These are phyloP conservation scores for Galemys pyrenaicus DNA, from an alignment of 2,113 vertebrate genomes.

Conservation along the genomic window DNA sequence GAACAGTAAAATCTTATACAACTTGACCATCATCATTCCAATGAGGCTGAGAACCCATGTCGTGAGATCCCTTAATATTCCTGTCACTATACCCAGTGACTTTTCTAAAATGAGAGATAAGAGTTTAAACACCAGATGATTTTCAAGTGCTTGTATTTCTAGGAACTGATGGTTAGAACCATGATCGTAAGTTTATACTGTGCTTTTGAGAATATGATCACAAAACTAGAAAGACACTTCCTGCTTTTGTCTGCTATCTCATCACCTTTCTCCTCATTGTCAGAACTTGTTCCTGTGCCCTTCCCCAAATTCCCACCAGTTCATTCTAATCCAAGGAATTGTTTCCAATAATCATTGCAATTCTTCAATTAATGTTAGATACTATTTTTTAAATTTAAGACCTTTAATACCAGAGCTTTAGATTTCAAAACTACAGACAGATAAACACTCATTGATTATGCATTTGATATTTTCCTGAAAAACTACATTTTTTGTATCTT, in stretches of 20 bases:
- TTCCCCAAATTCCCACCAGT: not conserved
- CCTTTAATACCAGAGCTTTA: slow-evolving; percentile 1
- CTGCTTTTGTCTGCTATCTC: not conserved
- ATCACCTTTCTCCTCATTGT: not conserved
- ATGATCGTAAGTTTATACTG: not conserved
- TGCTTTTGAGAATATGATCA: not conserved
- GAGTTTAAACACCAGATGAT: not conserved
- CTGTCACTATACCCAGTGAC: not conserved
- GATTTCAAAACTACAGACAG: not conserved
- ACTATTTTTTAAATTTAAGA: not conserved
- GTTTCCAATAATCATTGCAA: not conserved
- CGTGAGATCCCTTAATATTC: slow-evolving; percentile 18
- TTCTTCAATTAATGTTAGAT: not conserved
- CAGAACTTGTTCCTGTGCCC: not conserved
- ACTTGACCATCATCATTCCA: not conserved
- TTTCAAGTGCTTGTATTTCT: slow-evolving; percentile 5
- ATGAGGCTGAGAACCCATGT: not conserved
- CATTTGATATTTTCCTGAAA: slow-evolving; percentile 26
- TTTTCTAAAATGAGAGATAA: not conserved
- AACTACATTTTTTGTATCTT: not conserved
- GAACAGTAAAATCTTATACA: not conserved
- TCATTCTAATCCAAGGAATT: not conserved
- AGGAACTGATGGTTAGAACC: not conserved
- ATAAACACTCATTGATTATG: not conserved
- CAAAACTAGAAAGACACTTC: not conserved